Conservation (phyloP, 2,113 vertebrate species). For the Euleptes europaea region DNA sequence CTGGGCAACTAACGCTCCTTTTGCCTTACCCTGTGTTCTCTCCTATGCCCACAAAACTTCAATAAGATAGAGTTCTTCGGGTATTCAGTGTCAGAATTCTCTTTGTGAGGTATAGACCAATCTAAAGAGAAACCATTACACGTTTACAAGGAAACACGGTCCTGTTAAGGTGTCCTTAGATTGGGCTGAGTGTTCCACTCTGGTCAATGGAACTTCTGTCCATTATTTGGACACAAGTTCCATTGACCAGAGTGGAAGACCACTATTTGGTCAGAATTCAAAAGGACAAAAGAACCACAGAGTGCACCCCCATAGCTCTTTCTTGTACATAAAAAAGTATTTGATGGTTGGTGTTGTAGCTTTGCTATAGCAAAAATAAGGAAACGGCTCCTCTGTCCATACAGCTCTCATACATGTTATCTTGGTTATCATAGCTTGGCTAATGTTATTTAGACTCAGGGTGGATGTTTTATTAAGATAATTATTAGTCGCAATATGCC, state of each 20-base stretch:
- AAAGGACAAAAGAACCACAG: neutral
- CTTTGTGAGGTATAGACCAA: neutral
- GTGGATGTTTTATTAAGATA: neutral
- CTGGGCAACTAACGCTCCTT: neutral
- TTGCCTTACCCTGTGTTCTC: neutral
- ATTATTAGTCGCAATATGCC: neutral
- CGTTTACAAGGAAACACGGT: neutral
- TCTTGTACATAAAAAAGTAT: neutral
- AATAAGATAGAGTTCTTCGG: neutral
- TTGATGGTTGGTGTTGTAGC: neutral
- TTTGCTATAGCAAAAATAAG: neutral
- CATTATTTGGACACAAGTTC: too few species aligned
- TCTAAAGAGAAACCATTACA: neutral
- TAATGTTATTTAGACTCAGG: neutral
- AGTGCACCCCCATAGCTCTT: neutral
- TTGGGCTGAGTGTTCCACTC: neutral
- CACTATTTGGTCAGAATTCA: neutral
- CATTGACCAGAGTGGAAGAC: too few species aligned
- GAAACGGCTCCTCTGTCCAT: neutral
- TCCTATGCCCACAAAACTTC: neutral
- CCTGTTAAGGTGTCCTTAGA: neutral
- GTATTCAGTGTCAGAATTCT: neutral
- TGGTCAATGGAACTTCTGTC: neutral
- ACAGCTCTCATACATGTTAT: neutral
- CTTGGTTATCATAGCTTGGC: neutral